Evolutionary conservation across 2,888 invertebrate genomes (phyloP), one percentile per base, ranked within the genome.

Genomic region (Drepana falcataria): DNA sequence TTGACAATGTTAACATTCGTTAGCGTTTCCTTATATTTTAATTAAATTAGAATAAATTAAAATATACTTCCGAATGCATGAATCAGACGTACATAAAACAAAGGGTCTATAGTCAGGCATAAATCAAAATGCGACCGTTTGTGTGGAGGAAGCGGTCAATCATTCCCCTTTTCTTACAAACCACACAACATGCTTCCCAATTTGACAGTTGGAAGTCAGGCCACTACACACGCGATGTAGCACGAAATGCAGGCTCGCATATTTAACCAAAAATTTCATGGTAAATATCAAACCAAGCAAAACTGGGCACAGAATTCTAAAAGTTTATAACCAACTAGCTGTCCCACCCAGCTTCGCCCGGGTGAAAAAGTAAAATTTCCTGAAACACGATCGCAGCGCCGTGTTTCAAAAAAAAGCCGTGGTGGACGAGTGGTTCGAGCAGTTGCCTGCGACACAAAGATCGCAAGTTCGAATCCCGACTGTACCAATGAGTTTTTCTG

Each of bases 141-240:
- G 74, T 75, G 77, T 78, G 71, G 75, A 87, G 88, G 88, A 87
- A 88, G 71, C 85, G 83, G 86, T 89, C 86, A 83, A 88, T 89
- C 88, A 89, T 84, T 78, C 81, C 81, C 81, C 83, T 82, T 83
- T 80, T 75, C 74, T 75, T 73, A 67, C 66, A 73, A 65, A 63
- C 70, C 75, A 72, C 64, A 74, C 73, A 73, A 72, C 72, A 72
- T 76, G 76, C 71, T 68, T 49, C 35, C 48, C 53, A 55, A 62
- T 61, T 59, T 63, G 57, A 63, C 55, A 56, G 64, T 64, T 60
- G 41, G 34, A 35, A 44, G 54, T 53, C 9, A 49, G 59, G 78
- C 63, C 60, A 63, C 41, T 49, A 60, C 61, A 54, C 3, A 0
- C 55, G 69, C 63, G 71, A 49, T 48, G 33, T 35, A 49, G 34